Percentiles rank a stretch among this genome's conserved stretches.
phyloP scores from a whole-genome alignment of 2,113 vertebrate species.

The Phoxinus phoxinus region DNA sequence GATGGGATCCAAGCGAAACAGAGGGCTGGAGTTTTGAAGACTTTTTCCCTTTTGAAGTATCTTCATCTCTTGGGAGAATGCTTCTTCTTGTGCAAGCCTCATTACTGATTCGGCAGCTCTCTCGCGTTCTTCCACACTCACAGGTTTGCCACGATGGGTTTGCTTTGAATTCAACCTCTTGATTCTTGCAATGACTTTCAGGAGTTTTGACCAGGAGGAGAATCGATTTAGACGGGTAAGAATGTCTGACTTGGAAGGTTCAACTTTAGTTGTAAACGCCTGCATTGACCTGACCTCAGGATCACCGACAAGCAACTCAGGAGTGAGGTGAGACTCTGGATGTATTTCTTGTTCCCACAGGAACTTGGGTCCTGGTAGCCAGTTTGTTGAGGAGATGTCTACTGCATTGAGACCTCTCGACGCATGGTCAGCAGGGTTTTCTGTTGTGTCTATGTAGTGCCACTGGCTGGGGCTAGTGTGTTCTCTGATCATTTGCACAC shows the following conservation, averaged over 20 bases:
- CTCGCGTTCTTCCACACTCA: background rate
- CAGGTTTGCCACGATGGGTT: background rate
- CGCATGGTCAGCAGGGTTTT: too few species aligned
- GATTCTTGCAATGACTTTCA: too few species aligned
- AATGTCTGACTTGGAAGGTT: too few species aligned
- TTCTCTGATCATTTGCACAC: slow-evolving; percentile 36
- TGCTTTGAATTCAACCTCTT: background rate
- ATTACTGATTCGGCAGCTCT: background rate
- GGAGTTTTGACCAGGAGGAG: too few species aligned
- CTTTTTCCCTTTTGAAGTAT: too few species aligned
- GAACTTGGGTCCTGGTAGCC: slow-evolving; percentile 33
- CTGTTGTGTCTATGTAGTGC: slow-evolving; percentile 24
- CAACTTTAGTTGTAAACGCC: background rate
- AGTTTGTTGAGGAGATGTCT: slow-evolving; percentile 18
- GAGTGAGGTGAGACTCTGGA: too few species aligned
- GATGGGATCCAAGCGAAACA: too few species aligned
- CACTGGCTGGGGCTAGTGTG: slow-evolving; percentile 25
- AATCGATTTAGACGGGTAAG: too few species aligned
- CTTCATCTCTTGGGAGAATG: too few species aligned
- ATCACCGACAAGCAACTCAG: slow-evolving; percentile 36
- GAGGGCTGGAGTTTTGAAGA: too few species aligned
- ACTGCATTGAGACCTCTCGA: too few species aligned
- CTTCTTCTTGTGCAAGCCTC: too few species aligned
- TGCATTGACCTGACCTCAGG: slow-evolving; percentile 40
- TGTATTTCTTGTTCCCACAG: slow-evolving; percentile 24